A percentile compares a stretch with the other conserved stretches of the same genome.
Conservation (phyloP, 2,888 invertebrate species). For the Biston stratarius region DNA sequence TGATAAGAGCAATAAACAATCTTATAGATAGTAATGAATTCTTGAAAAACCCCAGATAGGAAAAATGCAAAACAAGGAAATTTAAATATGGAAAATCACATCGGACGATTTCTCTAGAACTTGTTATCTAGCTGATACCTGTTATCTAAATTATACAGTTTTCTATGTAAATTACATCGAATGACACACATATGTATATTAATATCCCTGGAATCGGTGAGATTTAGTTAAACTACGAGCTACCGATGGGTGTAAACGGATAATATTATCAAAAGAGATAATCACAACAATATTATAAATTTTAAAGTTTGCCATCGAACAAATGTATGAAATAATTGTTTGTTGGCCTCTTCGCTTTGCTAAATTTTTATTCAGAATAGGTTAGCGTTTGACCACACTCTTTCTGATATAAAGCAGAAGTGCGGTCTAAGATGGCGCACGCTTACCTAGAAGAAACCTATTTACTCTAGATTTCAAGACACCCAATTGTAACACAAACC, state of each 20-base stretch:
- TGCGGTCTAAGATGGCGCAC: no score
- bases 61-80: slow-evolving; percentile 1
- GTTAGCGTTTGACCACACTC: no score
- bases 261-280: neutral
- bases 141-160: slow-evolving; percentile 5
- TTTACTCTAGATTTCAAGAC: no score
- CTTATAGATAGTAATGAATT: neutral
- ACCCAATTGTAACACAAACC: no score
- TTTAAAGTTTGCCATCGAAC: neutral
- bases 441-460: no score
- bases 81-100: neutral
- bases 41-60: slow-evolving; percentile 2
- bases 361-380: no score
- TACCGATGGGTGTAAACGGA: neutral
- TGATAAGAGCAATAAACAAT: neutral
- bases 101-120: neutral
- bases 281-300: neutral
- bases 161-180: slow-evolving; percentile 7
- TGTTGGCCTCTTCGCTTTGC: no score
- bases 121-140: slow-evolving; percentile 1
- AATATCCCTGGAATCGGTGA: neutral
- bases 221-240: neutral
- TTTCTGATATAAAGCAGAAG: no score
- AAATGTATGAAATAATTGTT: neutral
- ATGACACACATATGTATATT: neutral